Percentiles rank a stretch among this genome's conserved stretches.
phyloP scores from a whole-genome alignment of 2,797 vertebrate genomes.

The Lerista edwardsae region DNA sequence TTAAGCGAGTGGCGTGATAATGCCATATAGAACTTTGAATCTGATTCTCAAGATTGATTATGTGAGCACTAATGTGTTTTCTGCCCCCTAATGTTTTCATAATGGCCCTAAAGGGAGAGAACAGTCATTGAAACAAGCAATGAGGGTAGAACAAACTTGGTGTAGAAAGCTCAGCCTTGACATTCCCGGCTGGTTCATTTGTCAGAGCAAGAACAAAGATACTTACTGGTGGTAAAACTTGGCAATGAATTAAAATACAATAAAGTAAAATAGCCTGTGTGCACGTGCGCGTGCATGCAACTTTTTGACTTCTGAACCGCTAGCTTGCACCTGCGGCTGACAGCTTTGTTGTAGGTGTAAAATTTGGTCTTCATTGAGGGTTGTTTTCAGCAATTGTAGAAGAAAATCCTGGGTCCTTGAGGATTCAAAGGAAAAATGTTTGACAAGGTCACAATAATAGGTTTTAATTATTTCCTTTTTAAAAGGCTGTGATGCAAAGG shows the following conservation, averaged over 20 bases:
- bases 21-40: constrained; percentile 57
- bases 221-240: constrained; percentile 63
- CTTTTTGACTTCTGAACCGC: constrained; percentile 54
- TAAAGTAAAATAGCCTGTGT: background rate
- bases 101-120: constrained; percentile 64
- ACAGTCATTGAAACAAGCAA: constrained; percentile 55
- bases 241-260: constrained; percentile 56
- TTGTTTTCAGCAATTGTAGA: constrained; percentile 28
- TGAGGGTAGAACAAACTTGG: constrained; percentile 50
- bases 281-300: background rate
- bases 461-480: background rate
- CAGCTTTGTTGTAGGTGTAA: constrained; percentile 62
- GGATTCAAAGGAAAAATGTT: background rate
- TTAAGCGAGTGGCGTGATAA: constrained; percentile 50
- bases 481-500: background rate
- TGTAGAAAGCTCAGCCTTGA: constrained; percentile 65
- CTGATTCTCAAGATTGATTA: constrained; percentile 59
- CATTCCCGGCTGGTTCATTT: constrained; percentile 64
- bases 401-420: background rate
- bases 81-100: constrained; percentile 62
- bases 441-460: background rate
- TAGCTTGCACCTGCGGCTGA: constrained; percentile 31
- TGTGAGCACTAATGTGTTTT: constrained; percentile 63
- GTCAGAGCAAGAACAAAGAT: constrained; percentile 69
- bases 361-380: constrained; percentile 38